A percentile compares a stretch with the other conserved stretches of the same genome.
Conservation (phyloP, 1,140 invertebrate genomes). For the Drosophila fuyamai region DNA sequence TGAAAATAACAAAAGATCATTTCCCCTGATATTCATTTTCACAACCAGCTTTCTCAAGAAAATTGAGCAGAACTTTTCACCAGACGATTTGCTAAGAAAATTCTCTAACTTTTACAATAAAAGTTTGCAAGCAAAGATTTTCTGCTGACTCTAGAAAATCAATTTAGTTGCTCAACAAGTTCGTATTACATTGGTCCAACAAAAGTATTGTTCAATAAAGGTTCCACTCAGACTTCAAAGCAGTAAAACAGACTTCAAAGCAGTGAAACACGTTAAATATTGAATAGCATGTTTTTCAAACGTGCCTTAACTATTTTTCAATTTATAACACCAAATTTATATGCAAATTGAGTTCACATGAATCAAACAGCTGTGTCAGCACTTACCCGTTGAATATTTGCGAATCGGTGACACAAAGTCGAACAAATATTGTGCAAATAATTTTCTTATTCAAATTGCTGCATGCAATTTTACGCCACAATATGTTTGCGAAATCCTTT, state of each 20-base stretch:
- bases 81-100: constrained; percentile 12
- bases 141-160: constrained; percentile 9
- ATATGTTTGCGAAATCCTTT: constrained; percentile 70
- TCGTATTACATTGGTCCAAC: constrained; percentile 27
- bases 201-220: constrained; percentile 8
- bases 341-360: constrained; percentile 29
- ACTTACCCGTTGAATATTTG: constrained; percentile 35
- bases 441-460: constrained; percentile 46
- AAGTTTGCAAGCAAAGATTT: constrained; percentile 21
- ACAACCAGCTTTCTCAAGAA: constrained; percentile 5
- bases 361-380: constrained; percentile 15
- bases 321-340: constrained; percentile 10
- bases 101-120: constrained; percentile 33
- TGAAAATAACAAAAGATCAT: background rate
- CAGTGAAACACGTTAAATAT: constrained; percentile 1
- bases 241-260: background rate
- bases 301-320: constrained; percentile 1
- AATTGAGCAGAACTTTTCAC: constrained; percentile 2
- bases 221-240: constrained; percentile 2
- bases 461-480: constrained; percentile 63
- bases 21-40: constrained; percentile 9
- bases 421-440: constrained; percentile 37
- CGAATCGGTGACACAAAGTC: constrained; percentile 21
- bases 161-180: constrained; percentile 30
- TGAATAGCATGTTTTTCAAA: background rate